phyloP scores from a whole-genome alignment of 2,797 vertebrate genomes.

The Danio jaintianensis region DNA sequence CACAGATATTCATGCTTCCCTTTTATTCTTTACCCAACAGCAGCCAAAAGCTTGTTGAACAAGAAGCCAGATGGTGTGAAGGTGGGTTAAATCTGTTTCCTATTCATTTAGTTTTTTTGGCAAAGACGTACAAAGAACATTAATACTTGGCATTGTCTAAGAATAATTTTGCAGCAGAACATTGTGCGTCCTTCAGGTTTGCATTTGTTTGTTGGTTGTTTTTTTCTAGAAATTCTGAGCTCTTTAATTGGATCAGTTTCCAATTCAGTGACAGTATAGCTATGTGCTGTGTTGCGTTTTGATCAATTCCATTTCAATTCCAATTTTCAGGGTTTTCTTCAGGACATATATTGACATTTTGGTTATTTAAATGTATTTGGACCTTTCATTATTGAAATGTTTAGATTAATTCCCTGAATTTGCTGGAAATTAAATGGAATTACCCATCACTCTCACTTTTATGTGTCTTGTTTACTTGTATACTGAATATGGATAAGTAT shows the following conservation, averaged over 20 bases:
- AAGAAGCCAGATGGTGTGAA: constrained; percentile 95
- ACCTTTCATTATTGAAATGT: neutral
- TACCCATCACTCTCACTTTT: neutral
- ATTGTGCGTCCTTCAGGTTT: constrained; percentile 32
- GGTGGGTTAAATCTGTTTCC: constrained; percentile 79
- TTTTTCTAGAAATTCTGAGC: constrained; percentile 20
- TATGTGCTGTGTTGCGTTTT: constrained; percentile 10
- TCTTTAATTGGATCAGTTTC: constrained; percentile 34
- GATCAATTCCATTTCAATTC: constrained; percentile 26
- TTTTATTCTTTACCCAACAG: constrained; percentile 72
- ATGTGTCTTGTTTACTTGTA: neutral
- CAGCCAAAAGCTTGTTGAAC: constrained; percentile 97
- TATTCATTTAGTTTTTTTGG: constrained; percentile 46
- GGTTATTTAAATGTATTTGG: neutral
- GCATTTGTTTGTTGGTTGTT: constrained; percentile 5
- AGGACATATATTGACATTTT: neutral
- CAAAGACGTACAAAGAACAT: constrained; percentile 29
- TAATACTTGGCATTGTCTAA: constrained; percentile 61
- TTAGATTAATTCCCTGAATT: constrained; percentile 19
- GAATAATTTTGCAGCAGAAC: constrained; percentile 30
- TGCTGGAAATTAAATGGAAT: constrained; percentile 35
- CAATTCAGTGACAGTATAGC: neutral
- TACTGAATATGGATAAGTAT: neutral
- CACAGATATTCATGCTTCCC: constrained; percentile 18
- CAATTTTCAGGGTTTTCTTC: constrained; percentile 10